A percentile compares a stretch with the other conserved stretches of the same genome.
Conservation (phyloP, 1,140 invertebrate species). For the Ips typographus region DNA sequence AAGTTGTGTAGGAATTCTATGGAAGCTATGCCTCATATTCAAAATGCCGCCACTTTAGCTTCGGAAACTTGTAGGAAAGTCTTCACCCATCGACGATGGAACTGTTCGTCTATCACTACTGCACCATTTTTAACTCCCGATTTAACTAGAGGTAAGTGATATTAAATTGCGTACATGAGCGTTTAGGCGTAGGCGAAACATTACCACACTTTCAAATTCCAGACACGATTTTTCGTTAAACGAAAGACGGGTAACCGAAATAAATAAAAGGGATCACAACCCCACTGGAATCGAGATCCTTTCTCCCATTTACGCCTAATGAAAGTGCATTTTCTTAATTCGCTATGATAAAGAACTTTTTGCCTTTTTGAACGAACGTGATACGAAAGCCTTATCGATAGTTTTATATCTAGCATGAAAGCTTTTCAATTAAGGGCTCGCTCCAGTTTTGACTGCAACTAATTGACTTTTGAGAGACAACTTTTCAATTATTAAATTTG, state of each 20-base stretch:
- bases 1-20: slow-evolving; percentile 48
- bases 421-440: too few relatives aligned
- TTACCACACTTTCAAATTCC: slow-evolving; percentile 15
- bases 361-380: slow-evolving; percentile 12
- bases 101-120: slow-evolving; percentile 75
- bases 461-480: too few relatives aligned
- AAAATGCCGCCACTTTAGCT: slow-evolving; percentile 67
- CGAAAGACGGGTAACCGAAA: slow-evolving; percentile 20
- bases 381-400: slow-evolving; percentile 13
- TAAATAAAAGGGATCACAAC: slow-evolving; percentile 33
- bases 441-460: too few relatives aligned
- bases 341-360: slow-evolving; percentile 21
- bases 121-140: slow-evolving; percentile 74
- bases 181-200: background rate
- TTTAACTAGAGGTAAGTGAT: slow-evolving; percentile 67
- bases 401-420: background rate
- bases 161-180: background rate
- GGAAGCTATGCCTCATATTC: slow-evolving; percentile 72
- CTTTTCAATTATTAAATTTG: too few relatives aligned
- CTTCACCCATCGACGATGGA: slow-evolving; percentile 77
- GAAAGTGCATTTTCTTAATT: slow-evolving; percentile 32
- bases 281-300: slow-evolving; percentile 14
- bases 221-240: slow-evolving; percentile 20
- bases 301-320: slow-evolving; percentile 30
- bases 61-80: slow-evolving; percentile 70